A percentile compares a stretch with the other conserved stretches of the same genome.
phyloP scores from a whole-genome alignment of 2,797 vertebrate species.

The Fistularia tabacaria region DNA sequence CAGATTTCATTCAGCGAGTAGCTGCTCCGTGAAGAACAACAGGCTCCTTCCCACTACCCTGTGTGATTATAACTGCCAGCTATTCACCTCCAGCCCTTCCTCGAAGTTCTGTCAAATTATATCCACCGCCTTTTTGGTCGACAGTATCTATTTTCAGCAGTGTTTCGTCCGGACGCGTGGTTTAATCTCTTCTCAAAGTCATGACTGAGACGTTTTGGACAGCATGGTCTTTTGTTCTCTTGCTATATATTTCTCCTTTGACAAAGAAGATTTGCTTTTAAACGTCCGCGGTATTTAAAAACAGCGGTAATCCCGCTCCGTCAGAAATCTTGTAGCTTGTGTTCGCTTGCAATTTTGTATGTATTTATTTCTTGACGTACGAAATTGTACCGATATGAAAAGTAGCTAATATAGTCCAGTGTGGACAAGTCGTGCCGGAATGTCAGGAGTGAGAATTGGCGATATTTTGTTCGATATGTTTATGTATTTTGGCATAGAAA shows the following conservation, averaged over 20 bases:
- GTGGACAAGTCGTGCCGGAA: too few relatives aligned
- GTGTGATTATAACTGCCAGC: constrained; percentile 63
- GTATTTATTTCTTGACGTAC: too few relatives aligned
- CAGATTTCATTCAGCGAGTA: constrained; percentile 65
- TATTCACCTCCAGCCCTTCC: background rate
- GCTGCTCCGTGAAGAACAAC: constrained; percentile 65
- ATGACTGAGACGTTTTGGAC: constrained; percentile 41
- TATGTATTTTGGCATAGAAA: constrained; percentile 1
- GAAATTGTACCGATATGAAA: too few relatives aligned
- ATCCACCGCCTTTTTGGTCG: background rate
- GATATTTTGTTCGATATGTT: too few relatives aligned
- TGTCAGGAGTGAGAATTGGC: too few relatives aligned
- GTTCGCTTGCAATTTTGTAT: too few relatives aligned
- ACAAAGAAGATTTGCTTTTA: constrained; percentile 28
- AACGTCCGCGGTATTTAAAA: constrained; percentile 13
- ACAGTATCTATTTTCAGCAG: background rate
- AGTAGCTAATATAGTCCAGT: too few relatives aligned
- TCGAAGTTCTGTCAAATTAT: constrained; percentile 16
- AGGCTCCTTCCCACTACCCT: constrained; percentile 64
- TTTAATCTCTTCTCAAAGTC: constrained; percentile 42
- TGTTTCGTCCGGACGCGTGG: background rate
- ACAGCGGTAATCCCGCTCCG: background rate
- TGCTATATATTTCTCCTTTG: constrained; percentile 31
- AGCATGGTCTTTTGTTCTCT: constrained; percentile 73
- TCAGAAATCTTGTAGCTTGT: background rate